phyloP scores from a whole-genome alignment of 1,140 invertebrate species.

The Brachystomella parvula region DNA sequence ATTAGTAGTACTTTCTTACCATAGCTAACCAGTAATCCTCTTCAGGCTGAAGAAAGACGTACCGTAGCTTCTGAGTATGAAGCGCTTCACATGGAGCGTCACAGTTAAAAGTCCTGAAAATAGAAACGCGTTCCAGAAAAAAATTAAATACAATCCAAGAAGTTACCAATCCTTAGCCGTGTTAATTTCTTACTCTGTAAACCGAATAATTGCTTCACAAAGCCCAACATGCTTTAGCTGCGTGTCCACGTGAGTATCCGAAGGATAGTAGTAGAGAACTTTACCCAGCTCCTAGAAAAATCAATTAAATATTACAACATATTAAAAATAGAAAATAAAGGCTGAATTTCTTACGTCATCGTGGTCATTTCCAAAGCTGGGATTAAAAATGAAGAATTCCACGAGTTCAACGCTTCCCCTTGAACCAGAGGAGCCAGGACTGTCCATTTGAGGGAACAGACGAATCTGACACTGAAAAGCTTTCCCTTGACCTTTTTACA shows the following conservation, averaged over 20 bases:
- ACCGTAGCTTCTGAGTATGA: slow-evolving; percentile 79
- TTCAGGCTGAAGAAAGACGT: slow-evolving; percentile 79
- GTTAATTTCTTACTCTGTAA: slow-evolving; percentile 64
- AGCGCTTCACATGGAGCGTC: slow-evolving; percentile 69
- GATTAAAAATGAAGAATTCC: neutral
- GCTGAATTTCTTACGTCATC: neutral
- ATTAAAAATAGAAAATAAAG: neutral
- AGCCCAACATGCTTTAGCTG: slow-evolving; percentile 84
- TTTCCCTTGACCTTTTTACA: too few species aligned
- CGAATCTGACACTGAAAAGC: neutral
- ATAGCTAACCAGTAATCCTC: slow-evolving; percentile 81
- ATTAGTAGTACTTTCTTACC: slow-evolving; percentile 52
- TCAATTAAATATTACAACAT: neutral
- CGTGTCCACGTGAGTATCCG: slow-evolving; percentile 64
- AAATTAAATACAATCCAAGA: neutral
- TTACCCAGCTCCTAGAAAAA: slow-evolving; percentile 71
- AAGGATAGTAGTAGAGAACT: slow-evolving; percentile 73
- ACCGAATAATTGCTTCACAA: slow-evolving; percentile 84
- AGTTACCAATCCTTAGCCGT: neutral
- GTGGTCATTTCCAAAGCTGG: slow-evolving; percentile 1
- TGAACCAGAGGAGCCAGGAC: neutral
- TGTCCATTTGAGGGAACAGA: neutral
- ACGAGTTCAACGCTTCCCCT: neutral
- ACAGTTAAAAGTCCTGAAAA: slow-evolving; percentile 72
- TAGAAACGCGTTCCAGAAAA: slow-evolving; percentile 2